Evolutionary conservation across 2,113 vertebrate genomes (phyloP).

Genomic region (Eublepharis macularius): DNA sequence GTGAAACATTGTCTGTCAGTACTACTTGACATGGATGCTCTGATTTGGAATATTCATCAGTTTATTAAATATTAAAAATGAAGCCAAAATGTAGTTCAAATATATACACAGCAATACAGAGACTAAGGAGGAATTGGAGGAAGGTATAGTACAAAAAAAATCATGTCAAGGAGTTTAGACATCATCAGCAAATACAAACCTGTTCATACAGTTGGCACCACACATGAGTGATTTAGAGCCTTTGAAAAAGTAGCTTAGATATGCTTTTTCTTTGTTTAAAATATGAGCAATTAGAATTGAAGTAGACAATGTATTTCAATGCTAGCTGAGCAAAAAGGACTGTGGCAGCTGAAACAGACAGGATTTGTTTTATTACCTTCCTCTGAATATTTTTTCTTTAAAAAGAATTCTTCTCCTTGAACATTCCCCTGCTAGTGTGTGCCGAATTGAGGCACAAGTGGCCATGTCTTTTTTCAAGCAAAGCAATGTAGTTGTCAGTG

Average conservation of each 20-base stretch:
- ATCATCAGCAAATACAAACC: neutral
- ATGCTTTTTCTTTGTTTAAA: slow-evolving; percentile 6
- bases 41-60: no score
- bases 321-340: neutral
- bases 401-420: neutral
- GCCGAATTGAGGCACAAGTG: neutral
- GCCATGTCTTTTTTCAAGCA: neutral
- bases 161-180: neutral
- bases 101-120: no score
- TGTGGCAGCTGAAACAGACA: neutral
- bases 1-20: no score
- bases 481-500: neutral
- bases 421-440: neutral
- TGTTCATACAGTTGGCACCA: neutral
- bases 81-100: neutral
- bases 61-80: neutral
- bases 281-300: neutral
- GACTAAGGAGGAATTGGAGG: neutral
- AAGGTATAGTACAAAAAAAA: slow-evolving; percentile 4
- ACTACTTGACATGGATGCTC: no score
- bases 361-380: neutral
- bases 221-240: neutral
- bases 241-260: fast-evolving
- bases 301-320: neutral
- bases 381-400: neutral